Conservation (phyloP, 2,113 vertebrate species). For the Pelodiscus sinensis region DNA sequence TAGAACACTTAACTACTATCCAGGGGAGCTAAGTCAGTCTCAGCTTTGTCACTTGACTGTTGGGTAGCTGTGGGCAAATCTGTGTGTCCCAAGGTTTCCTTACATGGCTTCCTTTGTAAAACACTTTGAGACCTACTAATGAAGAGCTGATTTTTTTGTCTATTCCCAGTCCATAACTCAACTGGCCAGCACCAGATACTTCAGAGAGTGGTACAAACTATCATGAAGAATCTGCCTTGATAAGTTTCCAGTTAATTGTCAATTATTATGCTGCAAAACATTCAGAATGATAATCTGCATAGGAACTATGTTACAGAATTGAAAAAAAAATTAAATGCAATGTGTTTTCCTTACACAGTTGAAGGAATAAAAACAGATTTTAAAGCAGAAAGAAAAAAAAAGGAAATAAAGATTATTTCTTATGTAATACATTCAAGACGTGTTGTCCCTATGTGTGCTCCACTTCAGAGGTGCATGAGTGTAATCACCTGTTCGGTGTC, state of each 20-base stretch:
- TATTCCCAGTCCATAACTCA: too few species aligned
- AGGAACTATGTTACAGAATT: background rate
- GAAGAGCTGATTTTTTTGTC: background rate
- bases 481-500: too few species aligned
- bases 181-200: background rate
- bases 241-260: too few species aligned
- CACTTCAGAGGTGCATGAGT: too few species aligned
- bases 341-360: background rate
- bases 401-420: too few species aligned
- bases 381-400: background rate
- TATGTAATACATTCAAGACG: too few species aligned
- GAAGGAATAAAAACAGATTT: background rate
- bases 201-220: background rate
- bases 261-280: background rate
- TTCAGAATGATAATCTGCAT: background rate
- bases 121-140: background rate
- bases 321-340: background rate
- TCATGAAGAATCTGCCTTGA: too few species aligned
- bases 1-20: background rate
- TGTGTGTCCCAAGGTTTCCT: background rate
- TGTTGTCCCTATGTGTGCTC: too few species aligned
- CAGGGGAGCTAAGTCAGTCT: background rate
- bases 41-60: fast-evolving
- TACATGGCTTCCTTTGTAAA: background rate
- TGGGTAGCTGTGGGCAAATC: background rate